Percentiles rank a stretch among this genome's conserved stretches.
These are phyloP conservation scores for Parauchenoglanis punctatus DNA, from an alignment of 2,797 vertebrate species.

Conservation along the genomic window DNA sequence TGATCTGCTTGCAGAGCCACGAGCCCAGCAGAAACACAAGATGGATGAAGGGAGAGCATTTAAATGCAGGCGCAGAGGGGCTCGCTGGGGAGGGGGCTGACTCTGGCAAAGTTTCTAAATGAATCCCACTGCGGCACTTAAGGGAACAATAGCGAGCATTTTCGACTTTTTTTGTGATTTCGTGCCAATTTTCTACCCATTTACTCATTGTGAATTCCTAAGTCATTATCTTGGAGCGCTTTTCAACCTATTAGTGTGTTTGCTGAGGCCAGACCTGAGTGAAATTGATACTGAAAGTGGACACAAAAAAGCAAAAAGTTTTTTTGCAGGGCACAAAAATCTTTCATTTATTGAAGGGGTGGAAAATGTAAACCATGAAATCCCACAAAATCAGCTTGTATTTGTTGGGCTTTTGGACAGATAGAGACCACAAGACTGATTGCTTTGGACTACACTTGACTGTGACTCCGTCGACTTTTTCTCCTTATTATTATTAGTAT, in stretches of 20 bases:
- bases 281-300: neutral
- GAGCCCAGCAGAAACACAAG: constrained; percentile 25
- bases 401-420: neutral
- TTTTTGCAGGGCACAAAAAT: neutral
- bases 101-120: constrained; percentile 31
- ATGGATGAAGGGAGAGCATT: constrained; percentile 27
- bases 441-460: neutral
- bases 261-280: neutral
- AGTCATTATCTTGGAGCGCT: neutral
- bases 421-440: neutral
- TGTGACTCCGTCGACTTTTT: neutral
- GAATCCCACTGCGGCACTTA: constrained; percentile 45
- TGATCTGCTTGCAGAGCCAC: constrained; percentile 20
- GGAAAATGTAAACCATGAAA: neutral
- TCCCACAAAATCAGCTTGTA: neutral
- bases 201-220: neutral
- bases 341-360: neutral
- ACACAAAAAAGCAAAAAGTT: neutral
- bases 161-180: constrained; percentile 17
- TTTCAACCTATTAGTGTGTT: constrained; percentile 11
- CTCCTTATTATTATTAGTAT: neutral
- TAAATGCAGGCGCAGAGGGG: constrained; percentile 33
- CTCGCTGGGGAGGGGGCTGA: neutral
- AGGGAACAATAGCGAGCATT: constrained; percentile 25
- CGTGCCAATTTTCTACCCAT: constrained; percentile 12